A percentile compares a stretch with the other conserved stretches of the same genome.
These are phyloP conservation scores for Aspidiotus destructor DNA, from an alignment of 2,888 invertebrate species.

Conservation along the genomic window DNA sequence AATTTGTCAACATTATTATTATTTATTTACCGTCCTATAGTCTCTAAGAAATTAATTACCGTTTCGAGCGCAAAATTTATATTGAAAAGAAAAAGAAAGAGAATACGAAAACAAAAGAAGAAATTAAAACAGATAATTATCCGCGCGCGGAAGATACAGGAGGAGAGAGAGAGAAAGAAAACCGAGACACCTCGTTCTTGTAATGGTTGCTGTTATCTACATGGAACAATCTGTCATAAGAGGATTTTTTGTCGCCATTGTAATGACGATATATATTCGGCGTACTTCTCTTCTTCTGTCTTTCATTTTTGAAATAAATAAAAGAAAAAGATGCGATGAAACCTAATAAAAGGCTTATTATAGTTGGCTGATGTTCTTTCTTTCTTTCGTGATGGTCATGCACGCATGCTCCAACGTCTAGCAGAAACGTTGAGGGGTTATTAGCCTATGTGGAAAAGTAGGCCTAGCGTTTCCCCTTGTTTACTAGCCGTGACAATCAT, in stretches of 20 bases:
- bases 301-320: neutral
- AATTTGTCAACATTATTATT: constrained; percentile 11
- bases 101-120: neutral
- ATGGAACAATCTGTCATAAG: constrained; percentile 24
- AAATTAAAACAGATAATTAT: constrained; percentile 5
- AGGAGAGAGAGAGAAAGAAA: constrained; percentile 9
- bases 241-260: constrained; percentile 28
- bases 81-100: constrained; percentile 3
- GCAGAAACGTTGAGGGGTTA: constrained; percentile 28
- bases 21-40: neutral
- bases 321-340: neutral
- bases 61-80: constrained; percentile 15
- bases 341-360: constrained; percentile 10
- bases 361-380: neutral
- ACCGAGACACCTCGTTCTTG: constrained; percentile 6
- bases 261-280: neutral
- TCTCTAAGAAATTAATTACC: constrained; percentile 26
- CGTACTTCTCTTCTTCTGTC: neutral
- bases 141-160: neutral
- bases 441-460: constrained; percentile 30
- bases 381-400: constrained; percentile 24
- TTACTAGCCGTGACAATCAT: constrained; percentile 32
- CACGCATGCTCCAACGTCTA: constrained; percentile 27
- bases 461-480: constrained; percentile 31
- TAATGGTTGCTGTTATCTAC: constrained; percentile 21